A percentile compares a stretch with the other conserved stretches of the same genome.
Evolutionary conservation across 2,113 vertebrate species (phyloP).

Genomic region (Campylomormyrus numenius): DNA sequence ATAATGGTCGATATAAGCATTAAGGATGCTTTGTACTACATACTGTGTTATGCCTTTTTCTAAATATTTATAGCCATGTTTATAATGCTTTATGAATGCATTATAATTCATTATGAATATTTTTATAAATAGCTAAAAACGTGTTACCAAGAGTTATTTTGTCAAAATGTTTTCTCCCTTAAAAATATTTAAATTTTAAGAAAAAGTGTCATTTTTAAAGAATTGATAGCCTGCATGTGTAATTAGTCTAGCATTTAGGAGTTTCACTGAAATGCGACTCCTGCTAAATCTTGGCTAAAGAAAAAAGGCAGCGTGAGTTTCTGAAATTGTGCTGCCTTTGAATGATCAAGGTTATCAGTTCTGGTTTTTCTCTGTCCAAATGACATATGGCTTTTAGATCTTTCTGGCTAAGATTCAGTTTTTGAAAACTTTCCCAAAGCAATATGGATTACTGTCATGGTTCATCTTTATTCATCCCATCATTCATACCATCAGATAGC

Average conservation of each 20-base stretch:
- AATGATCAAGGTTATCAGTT: neutral
- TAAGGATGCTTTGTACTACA: no score
- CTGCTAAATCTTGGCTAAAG: neutral
- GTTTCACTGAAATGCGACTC: neutral
- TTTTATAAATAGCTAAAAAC: no score
- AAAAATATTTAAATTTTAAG: neutral
- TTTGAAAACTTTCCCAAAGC: neutral
- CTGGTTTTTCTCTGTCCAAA: neutral
- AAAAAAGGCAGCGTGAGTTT: neutral
- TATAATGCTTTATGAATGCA: no score
- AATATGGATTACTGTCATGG: neutral
- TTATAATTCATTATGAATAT: no score
- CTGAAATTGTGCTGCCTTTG: neutral
- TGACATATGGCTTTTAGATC: neutral
- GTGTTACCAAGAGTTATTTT: neutral
- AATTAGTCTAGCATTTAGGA: neutral
- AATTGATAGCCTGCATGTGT: neutral
- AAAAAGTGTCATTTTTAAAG: neutral
- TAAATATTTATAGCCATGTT: no score
- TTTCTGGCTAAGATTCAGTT: neutral
- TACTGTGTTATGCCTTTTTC: no score
- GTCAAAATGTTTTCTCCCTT: neutral
- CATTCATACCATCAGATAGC: neutral
- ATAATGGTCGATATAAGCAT: no score
- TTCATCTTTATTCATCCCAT: neutral